Base-by-base conservation (phyloP, 2,888 invertebrate species). In the Dascillus cervinus region DNA sequence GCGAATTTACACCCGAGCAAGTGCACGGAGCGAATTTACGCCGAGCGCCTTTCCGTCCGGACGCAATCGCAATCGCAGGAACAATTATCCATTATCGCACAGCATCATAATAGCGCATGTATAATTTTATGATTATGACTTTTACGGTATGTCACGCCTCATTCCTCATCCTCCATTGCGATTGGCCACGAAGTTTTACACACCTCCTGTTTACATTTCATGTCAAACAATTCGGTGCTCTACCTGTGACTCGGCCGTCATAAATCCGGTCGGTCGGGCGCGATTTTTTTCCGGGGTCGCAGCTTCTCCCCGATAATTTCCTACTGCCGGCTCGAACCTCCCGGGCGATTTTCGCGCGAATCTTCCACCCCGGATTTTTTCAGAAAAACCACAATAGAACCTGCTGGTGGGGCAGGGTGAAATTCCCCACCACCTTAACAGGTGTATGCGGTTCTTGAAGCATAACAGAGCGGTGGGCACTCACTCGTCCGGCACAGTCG, bases 401-500 rank as follows among this genome's bases (percentile, higher is more conserved):
- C 56, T 56, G 54, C 53, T 53, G 56, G 55, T 49, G 55, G 58
- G 58, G 58, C 52, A 46, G 48, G 51, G 52, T 51, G 46, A 46
- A 41, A 47, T 42, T 53, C 55, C 60, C 62, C 59, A 49, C 60
- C 53, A 56, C 54, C 37, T 50, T 47, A 60, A 64, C 64, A 64
- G 64, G 64, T 64, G 64, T 59, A 64, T 59, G 60, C 60, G 58
- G 55, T 60, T 64, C 63, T 61, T 64, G 63, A 64, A 63, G 62
- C 64, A 64, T 62, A 64, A 64, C 64, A 64, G 58, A 49, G 54
- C 55, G 55, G 49, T 56, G 56, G 55, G 57, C 63, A 64, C 58
- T 64, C 63, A 64, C 62, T 64, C 62, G 63, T 60, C 63, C 64
- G 64, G 62, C 61, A 63, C 62, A 64, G 62, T 63, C 62, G 58